phyloP scores from a whole-genome alignment of 2,113 vertebrate genomes.

The Syngnathus floridae region DNA sequence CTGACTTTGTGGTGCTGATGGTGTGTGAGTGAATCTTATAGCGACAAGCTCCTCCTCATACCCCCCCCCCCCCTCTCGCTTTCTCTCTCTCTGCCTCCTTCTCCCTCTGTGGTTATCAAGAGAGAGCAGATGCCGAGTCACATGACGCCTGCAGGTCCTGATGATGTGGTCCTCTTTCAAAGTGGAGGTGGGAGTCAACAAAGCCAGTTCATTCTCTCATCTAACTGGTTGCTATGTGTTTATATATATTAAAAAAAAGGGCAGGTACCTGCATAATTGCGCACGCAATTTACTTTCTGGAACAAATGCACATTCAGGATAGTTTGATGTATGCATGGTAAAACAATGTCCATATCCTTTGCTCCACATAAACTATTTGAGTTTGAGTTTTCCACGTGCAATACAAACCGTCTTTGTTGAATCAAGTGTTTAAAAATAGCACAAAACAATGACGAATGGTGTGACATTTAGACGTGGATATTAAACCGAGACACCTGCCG shows the following conservation, averaged over 20 bases:
- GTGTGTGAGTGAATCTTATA: constrained; percentile 45
- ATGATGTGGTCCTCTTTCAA: constrained; percentile 26
- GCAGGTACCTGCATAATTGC: background rate
- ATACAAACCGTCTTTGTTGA: background rate
- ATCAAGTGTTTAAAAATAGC: background rate
- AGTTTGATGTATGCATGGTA: background rate
- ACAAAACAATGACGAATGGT: background rate
- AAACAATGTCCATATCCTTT: background rate
- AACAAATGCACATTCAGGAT: background rate
- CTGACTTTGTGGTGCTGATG: constrained; percentile 57
- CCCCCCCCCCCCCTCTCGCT: constrained; percentile 9
- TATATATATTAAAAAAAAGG: no score
- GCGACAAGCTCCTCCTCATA: constrained; percentile 53
- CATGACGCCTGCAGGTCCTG: constrained; percentile 54
- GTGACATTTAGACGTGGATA: background rate
- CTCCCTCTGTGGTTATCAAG: constrained; percentile 43
- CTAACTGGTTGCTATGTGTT: background rate
- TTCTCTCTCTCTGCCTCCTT: constrained; percentile 14
- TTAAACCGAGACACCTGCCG: background rate
- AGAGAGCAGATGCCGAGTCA: constrained; percentile 65
- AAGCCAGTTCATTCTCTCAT: constrained; percentile 6
- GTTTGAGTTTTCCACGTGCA: background rate
- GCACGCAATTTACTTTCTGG: background rate
- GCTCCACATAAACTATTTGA: background rate
- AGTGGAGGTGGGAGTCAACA: constrained; percentile 32